Percentiles rank a stretch among this genome's conserved stretches.
Conservation (phyloP, 2,888 invertebrate species). For the Meloe dianella region DNA sequence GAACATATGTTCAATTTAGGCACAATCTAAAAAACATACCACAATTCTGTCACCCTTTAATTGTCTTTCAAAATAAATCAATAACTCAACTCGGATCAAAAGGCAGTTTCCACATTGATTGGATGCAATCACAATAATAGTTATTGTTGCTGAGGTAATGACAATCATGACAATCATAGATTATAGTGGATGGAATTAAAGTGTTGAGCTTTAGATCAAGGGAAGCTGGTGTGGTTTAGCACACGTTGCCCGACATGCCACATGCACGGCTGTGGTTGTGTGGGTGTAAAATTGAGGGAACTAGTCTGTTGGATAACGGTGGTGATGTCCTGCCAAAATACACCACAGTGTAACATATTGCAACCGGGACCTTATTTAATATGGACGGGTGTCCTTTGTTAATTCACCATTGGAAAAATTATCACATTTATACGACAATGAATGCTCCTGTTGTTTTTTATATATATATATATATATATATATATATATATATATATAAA, state of each 20-base stretch:
- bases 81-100: background rate
- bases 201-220: background rate
- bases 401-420: conserved; percentile 38
- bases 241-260: conserved; percentile 32
- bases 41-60: too few species aligned
- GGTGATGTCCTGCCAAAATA: conserved; percentile 23
- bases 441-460: too few species aligned
- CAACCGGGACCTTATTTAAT: conserved; percentile 32
- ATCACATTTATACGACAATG: conserved; percentile 11
- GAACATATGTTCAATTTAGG: background rate
- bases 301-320: background rate
- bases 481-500: too few species aligned
- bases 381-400: conserved; percentile 33
- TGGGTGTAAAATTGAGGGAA: background rate
- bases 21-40: too few species aligned
- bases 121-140: background rate
- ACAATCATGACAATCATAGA: background rate
- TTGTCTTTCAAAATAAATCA: too few species aligned
- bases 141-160: background rate
- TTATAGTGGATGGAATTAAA: background rate
- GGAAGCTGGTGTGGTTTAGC: conserved; percentile 19
- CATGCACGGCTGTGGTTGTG: conserved; percentile 17
- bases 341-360: conserved; percentile 34
- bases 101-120: background rate
- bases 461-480: too few species aligned